Conservation (phyloP, 2,797 vertebrate species). For the Ptychobarbus kaznakovi region DNA sequence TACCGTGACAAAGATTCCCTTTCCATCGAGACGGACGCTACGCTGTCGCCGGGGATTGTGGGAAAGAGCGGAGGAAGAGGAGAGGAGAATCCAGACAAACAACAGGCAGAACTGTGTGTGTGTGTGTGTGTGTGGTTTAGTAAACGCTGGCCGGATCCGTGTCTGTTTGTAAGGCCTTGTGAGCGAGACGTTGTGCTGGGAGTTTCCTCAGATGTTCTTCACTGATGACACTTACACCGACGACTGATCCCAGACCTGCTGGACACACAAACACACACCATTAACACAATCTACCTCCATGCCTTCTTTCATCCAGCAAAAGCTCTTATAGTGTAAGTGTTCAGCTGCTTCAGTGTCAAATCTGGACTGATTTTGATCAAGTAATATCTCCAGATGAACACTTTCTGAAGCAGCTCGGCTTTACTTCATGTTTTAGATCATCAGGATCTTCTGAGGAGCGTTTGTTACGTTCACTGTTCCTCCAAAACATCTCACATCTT, state of each 20-base stretch:
- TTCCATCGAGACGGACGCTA: slow-evolving; percentile 60
- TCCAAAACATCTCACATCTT: no score
- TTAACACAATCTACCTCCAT: no score
- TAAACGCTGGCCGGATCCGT: slow-evolving; percentile 39
- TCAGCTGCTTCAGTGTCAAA: no score
- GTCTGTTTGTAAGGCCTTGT: slow-evolving; percentile 41
- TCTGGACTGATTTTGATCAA: no score
- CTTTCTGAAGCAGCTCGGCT: no score
- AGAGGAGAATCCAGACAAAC: slow-evolving; percentile 26
- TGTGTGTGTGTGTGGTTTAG: slow-evolving; percentile 29
- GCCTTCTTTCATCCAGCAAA: no score
- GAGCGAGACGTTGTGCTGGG: slow-evolving; percentile 61
- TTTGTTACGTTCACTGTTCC: no score
- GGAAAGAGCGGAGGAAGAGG: slow-evolving; percentile 67
- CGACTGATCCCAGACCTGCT: slow-evolving; percentile 98
- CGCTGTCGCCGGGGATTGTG: slow-evolving; percentile 70
- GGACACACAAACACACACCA: slow-evolving; percentile 9
- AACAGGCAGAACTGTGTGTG: slow-evolving; percentile 3
- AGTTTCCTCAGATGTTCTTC: slow-evolving; percentile 44
- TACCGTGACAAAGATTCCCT: slow-evolving; percentile 76
- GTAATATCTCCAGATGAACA: no score
- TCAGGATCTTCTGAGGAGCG: no score
- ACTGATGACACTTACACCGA: slow-evolving; percentile 84
- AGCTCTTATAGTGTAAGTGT: no score
- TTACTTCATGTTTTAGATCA: no score